A percentile compares a stretch with the other conserved stretches of the same genome.
phyloP scores from a whole-genome alignment of 1,140 invertebrate genomes.

The Meloidogyne exigua region DNA sequence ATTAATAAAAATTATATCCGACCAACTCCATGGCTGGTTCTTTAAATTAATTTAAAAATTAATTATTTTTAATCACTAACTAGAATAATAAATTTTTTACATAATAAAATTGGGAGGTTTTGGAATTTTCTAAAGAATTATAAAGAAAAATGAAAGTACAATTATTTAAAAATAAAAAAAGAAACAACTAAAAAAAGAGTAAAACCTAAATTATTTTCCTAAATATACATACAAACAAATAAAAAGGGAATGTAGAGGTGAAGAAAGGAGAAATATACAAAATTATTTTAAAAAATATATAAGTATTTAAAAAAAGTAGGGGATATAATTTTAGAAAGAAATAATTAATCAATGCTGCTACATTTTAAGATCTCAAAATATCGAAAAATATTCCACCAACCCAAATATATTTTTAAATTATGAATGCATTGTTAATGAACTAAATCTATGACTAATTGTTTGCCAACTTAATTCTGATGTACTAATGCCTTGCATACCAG shows the following conservation, averaged over 20 bases:
- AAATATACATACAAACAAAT: neutral
- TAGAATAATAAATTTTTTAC: too few species aligned
- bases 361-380: neutral
- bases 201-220: neutral
- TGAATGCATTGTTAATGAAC: constrained; percentile 46
- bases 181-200: neutral
- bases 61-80: neutral
- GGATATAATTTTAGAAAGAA: too few species aligned
- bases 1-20: constrained; percentile 39
- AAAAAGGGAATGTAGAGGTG: neutral
- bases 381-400: neutral
- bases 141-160: too few species aligned
- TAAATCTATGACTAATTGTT: constrained; percentile 50
- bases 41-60: constrained; percentile 11
- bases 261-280: neutral
- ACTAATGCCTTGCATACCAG: constrained; percentile 54
- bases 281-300: neutral
- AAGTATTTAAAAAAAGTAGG: neutral
- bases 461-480: constrained; percentile 56
- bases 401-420: neutral
- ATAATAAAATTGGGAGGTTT: too few species aligned
- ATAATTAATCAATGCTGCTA: too few species aligned
- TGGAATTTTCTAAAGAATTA: too few species aligned
- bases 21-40: constrained; percentile 31
- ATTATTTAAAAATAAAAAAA: neutral